Percentiles rank a stretch among this genome's conserved stretches.
Evolutionary conservation across 2,888 invertebrate genomes (phyloP).

Genomic region (Pachymerium ferrugineum): DNA sequence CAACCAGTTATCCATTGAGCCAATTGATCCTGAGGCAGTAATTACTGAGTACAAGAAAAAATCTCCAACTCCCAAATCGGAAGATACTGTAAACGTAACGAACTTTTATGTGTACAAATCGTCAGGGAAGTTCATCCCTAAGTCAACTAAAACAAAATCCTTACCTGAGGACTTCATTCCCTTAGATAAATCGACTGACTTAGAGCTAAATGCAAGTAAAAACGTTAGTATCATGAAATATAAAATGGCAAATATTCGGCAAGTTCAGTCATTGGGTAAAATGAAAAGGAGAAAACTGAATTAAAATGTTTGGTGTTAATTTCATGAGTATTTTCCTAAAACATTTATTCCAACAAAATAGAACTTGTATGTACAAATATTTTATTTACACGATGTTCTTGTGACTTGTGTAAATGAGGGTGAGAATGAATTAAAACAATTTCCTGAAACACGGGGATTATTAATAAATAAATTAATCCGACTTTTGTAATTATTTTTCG

Average conservation of each 20-base stretch:
- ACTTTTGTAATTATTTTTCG: conserved; percentile 7
- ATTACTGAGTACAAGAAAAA: not conserved
- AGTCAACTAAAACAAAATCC: not conserved
- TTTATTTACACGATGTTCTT: conserved; percentile 23
- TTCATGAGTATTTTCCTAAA: conserved; percentile 15
- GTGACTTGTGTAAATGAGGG: not conserved
- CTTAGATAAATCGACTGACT: not conserved
- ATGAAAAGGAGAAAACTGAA: not conserved
- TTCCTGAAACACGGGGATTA: too few species aligned
- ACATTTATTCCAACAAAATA: conserved; percentile 34
- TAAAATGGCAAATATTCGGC: not conserved
- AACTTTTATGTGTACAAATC: not conserved
- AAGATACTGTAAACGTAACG: not conserved
- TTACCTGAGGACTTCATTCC: too few species aligned
- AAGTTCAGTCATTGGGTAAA: not conserved
- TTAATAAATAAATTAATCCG: not conserved
- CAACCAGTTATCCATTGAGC: not conserved
- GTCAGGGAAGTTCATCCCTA: not conserved
- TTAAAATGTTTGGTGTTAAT: too few species aligned
- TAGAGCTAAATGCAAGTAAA: not conserved
- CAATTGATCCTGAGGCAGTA: not conserved
- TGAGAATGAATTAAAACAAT: not conserved
- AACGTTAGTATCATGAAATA: not conserved
- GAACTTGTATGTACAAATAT: conserved; percentile 31
- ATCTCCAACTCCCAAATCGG: not conserved